Base-by-base conservation (phyloP, 30 jellyfish, hydroid and myxozoan genomes). In the Hydractinia symbiolongicarpus region DNA sequence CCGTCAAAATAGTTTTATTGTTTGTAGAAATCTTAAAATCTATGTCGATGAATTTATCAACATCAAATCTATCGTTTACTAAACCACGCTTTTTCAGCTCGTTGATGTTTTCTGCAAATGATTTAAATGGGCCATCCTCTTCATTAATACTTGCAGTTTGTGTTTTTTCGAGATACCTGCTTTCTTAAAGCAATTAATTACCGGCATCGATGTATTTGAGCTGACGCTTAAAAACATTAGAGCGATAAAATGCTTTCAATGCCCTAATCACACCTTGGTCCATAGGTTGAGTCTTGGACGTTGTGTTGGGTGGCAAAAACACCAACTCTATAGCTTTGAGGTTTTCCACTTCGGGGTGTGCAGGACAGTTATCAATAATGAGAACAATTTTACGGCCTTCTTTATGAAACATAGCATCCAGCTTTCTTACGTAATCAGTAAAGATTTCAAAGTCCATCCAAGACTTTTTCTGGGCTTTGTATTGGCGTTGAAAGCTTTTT, bases 241-340 rank as follows among this genome's bases (percentile, higher is more conserved):
- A 8, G 81, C 85, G 80, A 30, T 53, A 77, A 14, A 53, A 53
- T 54, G 79, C 62, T 77, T 86, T 86, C 73, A 86, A 62, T 53
- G 52, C 78, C 79, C 79, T 54, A 56, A 88, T 83, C 40, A 88
- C 72, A 4, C 93, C 93, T 61, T 82, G 89, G 60, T 88, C 95
- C 96, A 77, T 88, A 57, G 95, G 96, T 58, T 88, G 90, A 50
- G 87, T 88, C 50, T 55, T 54, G 54, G 90, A 82, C 14, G 89
- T 78, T 50, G 96, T 83, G 66, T 83, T 88, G 52, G 95, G 95
- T n/a, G 94, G 96, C 30, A 88, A 82, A 75, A 78, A 68, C 19
- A 88, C 55, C 79, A 74, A 64, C 17, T 72, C 60, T 10, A 76
- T 70, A 17, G 82, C 85, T 78, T 88, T 77, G 57, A 83, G 89